These are phyloP conservation scores for Phycodurus eques DNA, from an alignment of 2,113 vertebrate species.

Conservation along the genomic window DNA sequence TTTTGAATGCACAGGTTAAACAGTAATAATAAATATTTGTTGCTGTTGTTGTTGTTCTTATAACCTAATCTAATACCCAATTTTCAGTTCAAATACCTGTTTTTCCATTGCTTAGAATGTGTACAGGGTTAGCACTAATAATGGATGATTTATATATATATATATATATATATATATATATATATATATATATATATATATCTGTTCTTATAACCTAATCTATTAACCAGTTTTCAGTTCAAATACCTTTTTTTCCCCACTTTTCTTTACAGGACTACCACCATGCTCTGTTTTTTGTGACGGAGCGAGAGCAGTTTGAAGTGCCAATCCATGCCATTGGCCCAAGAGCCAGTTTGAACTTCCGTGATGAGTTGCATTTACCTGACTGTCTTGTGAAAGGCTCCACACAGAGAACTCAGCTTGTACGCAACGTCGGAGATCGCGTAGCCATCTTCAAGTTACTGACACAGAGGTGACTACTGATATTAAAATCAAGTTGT, in stretches of 20 bases:
- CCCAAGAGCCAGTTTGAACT: slow-evolving; percentile 78
- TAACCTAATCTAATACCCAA: no score
- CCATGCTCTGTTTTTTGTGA: slow-evolving; percentile 77
- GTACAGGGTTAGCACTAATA: no score
- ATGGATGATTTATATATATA: no score
- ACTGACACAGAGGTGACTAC: slow-evolving; percentile 70
- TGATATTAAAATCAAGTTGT: neutral
- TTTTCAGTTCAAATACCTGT: no score
- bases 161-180: no score
- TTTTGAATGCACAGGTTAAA: neutral
- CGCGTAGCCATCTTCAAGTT: slow-evolving; percentile 73
- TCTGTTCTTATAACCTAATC: no score
- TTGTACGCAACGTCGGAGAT: slow-evolving; percentile 79
- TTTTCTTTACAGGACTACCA: slow-evolving; percentile 78
- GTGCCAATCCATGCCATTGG: slow-evolving; percentile 80
- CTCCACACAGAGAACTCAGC: slow-evolving; percentile 75
- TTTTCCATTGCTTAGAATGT: no score
- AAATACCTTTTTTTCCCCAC: neutral
- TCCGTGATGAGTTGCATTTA: slow-evolving; percentile 81
- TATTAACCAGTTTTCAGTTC: neutral
- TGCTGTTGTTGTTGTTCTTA: no score
- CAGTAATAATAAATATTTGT: neutral
- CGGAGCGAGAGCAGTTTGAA: slow-evolving; percentile 79
- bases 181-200: no score
- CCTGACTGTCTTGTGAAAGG: slow-evolving; percentile 77